Evolutionary conservation across 2,888 invertebrate genomes (phyloP).

Genomic region (Andrena flavipes): DNA sequence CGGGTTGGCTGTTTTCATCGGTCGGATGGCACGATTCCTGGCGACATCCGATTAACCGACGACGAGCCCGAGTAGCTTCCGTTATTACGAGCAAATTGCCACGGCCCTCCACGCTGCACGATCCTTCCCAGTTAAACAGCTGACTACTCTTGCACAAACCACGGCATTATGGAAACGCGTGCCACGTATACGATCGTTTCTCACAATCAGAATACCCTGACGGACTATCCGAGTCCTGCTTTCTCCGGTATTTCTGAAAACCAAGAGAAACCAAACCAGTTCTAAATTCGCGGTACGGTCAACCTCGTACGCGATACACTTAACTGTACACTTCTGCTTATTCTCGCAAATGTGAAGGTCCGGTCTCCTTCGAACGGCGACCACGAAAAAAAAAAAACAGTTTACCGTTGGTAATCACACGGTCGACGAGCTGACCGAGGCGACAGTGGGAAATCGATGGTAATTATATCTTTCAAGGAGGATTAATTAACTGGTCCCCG

Average conservation of each 20-base stretch:
- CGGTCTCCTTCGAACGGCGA: neutral
- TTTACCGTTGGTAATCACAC: neutral
- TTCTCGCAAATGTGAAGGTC: constrained; percentile 10
- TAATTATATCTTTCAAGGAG: neutral
- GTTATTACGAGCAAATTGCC: constrained; percentile 79
- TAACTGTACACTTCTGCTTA: constrained; percentile 8
- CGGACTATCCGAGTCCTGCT: too few relatives aligned
- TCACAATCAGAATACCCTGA: constrained; percentile 22
- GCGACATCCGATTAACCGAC: constrained; percentile 77
- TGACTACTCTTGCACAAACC: constrained; percentile 70
- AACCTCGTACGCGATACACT: constrained; percentile 16
- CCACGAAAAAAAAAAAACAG: neutral
- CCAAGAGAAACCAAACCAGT: neutral
- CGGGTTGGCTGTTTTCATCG: constrained; percentile 51
- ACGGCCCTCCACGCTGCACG: constrained; percentile 48
- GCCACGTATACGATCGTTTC: constrained; percentile 40
- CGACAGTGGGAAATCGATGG: neutral
- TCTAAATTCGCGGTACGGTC: constrained; percentile 1
- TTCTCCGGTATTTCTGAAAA: too few relatives aligned
- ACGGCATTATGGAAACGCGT: too few relatives aligned
- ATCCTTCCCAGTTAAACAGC: constrained; percentile 76
- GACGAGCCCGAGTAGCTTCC: constrained; percentile 70
- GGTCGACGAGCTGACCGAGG: neutral
- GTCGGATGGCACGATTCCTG: constrained; percentile 61
- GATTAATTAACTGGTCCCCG: neutral